A percentile compares a stretch with the other conserved stretches of the same genome.
Conservation (phyloP, 2,113 vertebrate genomes). For the Brienomyrus longianalis region DNA sequence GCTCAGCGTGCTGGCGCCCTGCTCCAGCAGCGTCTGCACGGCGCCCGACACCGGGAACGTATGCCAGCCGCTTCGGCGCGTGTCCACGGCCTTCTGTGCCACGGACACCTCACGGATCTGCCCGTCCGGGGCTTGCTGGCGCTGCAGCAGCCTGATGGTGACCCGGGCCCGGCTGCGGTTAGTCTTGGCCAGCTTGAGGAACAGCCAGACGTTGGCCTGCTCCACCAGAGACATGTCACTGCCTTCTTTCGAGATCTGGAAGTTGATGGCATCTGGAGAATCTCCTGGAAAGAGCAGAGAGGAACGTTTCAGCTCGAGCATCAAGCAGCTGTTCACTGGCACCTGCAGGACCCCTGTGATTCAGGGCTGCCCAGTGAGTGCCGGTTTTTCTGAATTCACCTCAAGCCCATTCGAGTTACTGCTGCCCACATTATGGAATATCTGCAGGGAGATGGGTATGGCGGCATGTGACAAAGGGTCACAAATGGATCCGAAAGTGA, state of each 20-base stretch:
- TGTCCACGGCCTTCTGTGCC: slow-evolving; percentile 81
- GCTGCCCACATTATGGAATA: not conserved
- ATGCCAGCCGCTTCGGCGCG: slow-evolving; percentile 88
- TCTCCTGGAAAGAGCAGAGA: slow-evolving; percentile 59
- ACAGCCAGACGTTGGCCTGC: slow-evolving; percentile 87
- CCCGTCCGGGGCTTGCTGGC: slow-evolving; percentile 47
- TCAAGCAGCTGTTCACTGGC: not conserved
- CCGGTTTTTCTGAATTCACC: not conserved
- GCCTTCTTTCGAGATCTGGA: slow-evolving; percentile 83
- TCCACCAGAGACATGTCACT: slow-evolving; percentile 69
- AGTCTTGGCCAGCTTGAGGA: slow-evolving; percentile 77
- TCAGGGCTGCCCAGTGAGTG: not conserved
- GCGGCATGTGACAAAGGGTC: not conserved
- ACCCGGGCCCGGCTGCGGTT: slow-evolving; percentile 76
- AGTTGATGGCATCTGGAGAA: slow-evolving; percentile 63
- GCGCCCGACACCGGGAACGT: slow-evolving; percentile 68
- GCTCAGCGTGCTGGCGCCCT: slow-evolving; percentile 59
- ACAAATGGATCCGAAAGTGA: not conserved
- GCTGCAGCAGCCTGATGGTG: slow-evolving; percentile 65
- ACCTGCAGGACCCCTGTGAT: not conserved
- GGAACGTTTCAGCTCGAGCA: not conserved
- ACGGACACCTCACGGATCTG: slow-evolving; percentile 62
- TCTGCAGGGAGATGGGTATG: not conserved
- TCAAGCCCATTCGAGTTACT: not conserved
- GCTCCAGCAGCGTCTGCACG: slow-evolving; percentile 71